Evolutionary conservation across 2,797 vertebrate species (phyloP), one percentile per base, ranked within the genome.

Genomic region (Notoglanidium macrostoma): DNA sequence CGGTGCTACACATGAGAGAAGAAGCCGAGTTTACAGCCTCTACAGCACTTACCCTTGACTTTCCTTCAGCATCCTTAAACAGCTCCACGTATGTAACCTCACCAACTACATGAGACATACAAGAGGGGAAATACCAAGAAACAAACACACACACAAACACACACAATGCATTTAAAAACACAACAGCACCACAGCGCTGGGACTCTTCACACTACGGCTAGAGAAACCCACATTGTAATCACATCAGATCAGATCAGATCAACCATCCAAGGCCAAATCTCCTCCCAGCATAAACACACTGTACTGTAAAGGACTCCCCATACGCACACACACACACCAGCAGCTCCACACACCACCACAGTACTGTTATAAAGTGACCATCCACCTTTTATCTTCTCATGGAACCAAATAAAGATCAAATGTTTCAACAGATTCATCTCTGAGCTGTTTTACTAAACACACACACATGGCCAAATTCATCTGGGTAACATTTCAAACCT

Each of bases 21-120:
- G 91, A 98, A 96, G 97, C 97, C 97, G 97, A 97, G 97, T 96
- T 95, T 93, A 96, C 95, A 94, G 97, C 95, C 96, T 97, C 97
- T 96, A 98, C 96, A 96, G 97, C 97, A 99, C 98, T 99, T 99
- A 99, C 98, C 98, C 98, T 99, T 97, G 98, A 99, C 98, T 99
- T 99, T 98, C 98, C 98, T 99, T 99, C 98, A 96, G 97, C 97
- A 99, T 99, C 98, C 98, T 99, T 99, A 99, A 99, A 99, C 98
- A 99, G 98, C 97, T 99, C 98, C 98, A 99, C 98, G 98, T 99
- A 99, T 99, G 98, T 99, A 98, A 99, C 98, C 98, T 99, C 98
- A 99, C 98, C 98, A 97, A 99, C 98, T 99, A 99, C 98, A 99
- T 99, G 98, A 99, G 98, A 99, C 98, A 99, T 98, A 99, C 98